phyloP scores from a whole-genome alignment of 2,113 vertebrate species.

The Fregata magnificens region DNA sequence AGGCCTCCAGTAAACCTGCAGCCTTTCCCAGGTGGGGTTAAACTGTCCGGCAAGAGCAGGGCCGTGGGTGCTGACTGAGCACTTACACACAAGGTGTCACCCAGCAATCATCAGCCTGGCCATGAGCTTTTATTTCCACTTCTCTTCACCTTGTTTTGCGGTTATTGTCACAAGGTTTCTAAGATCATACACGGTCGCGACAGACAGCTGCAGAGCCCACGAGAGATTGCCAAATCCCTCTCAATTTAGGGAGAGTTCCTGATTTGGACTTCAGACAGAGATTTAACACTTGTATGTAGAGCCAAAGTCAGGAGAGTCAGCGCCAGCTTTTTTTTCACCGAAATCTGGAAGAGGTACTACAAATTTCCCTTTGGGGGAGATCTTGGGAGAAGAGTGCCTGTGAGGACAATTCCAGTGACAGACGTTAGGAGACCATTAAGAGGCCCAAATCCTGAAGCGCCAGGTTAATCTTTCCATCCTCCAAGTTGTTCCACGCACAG shows the following conservation, averaged over 20 bases:
- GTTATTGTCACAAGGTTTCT: neutral
- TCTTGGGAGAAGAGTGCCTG: neutral
- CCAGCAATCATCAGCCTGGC: neutral
- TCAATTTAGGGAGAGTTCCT: neutral
- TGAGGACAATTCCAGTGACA: neutral
- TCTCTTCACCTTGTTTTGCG: neutral
- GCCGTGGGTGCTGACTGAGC: fast-evolving
- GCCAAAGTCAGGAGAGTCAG: neutral
- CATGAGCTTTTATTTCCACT: neutral
- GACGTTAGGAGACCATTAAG: neutral
- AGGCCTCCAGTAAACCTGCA: neutral
- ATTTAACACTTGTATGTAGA: neutral
- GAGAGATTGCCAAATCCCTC: neutral
- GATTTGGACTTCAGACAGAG: neutral
- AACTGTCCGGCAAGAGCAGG: neutral
- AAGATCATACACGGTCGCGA: neutral
- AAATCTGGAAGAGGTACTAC: neutral
- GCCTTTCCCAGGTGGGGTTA: neutral
- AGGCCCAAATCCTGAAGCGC: neutral
- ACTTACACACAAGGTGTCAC: neutral
- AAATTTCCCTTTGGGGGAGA: neutral
- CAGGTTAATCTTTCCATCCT: neutral
- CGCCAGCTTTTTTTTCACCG: neutral
- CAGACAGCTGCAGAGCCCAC: neutral
- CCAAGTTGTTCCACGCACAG: neutral